A percentile compares a stretch with the other conserved stretches of the same genome.
phyloP scores from a whole-genome alignment of 2,797 vertebrate species.

The Echeneis naucrates region DNA sequence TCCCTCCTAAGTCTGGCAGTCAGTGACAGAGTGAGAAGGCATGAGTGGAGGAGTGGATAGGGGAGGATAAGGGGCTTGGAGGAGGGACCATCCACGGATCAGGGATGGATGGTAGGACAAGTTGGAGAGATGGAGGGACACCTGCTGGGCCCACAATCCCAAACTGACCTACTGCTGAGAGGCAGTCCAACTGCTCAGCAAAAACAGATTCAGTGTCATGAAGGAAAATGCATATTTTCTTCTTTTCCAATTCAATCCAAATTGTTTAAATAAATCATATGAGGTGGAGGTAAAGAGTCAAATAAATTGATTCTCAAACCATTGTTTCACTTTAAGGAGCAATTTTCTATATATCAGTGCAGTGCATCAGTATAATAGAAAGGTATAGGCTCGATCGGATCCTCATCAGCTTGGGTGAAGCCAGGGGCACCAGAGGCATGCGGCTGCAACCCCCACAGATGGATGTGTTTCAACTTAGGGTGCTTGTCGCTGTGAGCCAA shows the following conservation, averaged over 20 bases:
- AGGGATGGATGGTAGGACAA: constrained; percentile 30
- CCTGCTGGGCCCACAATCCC: constrained; percentile 49
- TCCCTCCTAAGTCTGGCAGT: constrained; percentile 66
- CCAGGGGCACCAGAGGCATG: background rate
- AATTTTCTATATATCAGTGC: background rate
- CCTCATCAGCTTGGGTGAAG: background rate
- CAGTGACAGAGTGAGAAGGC: constrained; percentile 49
- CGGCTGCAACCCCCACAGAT: background rate
- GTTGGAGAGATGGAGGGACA: constrained; percentile 58
- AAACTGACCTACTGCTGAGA: background rate
- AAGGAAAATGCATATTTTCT: background rate
- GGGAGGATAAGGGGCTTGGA: background rate
- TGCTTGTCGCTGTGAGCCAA: background rate
- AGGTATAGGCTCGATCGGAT: background rate
- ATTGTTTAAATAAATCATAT: background rate
- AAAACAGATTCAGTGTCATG: background rate
- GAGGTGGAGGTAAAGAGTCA: background rate
- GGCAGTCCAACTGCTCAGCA: background rate
- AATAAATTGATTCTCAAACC: too few species aligned
- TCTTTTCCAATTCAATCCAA: background rate
- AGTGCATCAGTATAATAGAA: background rate
- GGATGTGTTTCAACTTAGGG: background rate
- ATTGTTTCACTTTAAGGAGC: too few species aligned
- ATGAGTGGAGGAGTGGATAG: constrained; percentile 44
- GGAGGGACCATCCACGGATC: constrained; percentile 6